phyloP scores from a whole-genome alignment of 2,113 vertebrate genomes.

The Mirounga angustirostris region DNA sequence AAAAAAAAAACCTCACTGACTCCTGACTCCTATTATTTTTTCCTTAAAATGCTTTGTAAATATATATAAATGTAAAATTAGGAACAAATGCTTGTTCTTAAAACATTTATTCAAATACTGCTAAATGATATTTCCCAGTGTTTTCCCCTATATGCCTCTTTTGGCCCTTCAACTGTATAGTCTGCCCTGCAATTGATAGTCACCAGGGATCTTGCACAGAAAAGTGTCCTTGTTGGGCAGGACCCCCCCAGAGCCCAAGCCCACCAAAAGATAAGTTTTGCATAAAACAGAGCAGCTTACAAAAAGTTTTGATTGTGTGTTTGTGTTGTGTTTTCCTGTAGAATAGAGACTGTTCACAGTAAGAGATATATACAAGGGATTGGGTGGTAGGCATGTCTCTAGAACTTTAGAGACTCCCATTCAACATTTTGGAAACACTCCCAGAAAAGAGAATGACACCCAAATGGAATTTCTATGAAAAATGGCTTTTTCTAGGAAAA shows the following conservation, averaged over 20 bases:
- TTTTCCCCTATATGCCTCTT: not conserved
- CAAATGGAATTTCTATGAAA: not conserved
- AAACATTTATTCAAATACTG: not conserved
- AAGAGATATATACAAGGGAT: not conserved
- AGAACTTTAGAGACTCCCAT: not conserved
- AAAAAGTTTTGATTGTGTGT: not conserved
- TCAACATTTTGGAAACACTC: too few species aligned
- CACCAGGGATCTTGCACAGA: not conserved
- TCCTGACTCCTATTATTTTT: not conserved
- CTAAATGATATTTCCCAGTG: not conserved
- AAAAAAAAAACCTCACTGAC: not conserved
- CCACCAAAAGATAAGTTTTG: not conserved
- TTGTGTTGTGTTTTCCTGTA: not conserved
- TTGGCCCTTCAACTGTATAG: not conserved
- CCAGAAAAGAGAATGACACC: not conserved
- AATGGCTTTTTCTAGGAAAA: not conserved
- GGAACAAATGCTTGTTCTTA: not conserved
- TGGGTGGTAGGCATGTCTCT: too few species aligned
- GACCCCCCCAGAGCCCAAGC: not conserved
- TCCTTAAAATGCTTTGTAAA: not conserved
- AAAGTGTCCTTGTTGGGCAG: not conserved
- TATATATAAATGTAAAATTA: not conserved
- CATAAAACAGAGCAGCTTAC: not conserved
- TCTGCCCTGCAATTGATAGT: rapidly evolving
- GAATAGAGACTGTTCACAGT: too few species aligned